Percentiles rank a stretch among this genome's conserved stretches.
phyloP scores from a whole-genome alignment of 2,888 invertebrate species.

The Hemaris fuciformis region DNA sequence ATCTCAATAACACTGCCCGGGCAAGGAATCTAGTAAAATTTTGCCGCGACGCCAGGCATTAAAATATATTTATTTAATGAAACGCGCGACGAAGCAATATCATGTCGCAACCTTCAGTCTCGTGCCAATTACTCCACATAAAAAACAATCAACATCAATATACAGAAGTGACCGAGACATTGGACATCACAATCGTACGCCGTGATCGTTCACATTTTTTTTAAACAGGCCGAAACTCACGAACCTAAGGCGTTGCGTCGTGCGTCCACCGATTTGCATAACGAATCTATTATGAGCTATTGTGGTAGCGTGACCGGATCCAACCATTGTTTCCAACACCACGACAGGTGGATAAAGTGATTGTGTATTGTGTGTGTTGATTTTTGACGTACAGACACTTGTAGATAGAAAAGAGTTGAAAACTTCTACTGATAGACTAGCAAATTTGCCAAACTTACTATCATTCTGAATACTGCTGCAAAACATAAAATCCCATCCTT shows the following conservation, averaged over 20 bases:
- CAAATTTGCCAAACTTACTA: no score
- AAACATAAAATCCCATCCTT: no score
- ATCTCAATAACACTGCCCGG: no score
- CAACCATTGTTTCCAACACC: background rate
- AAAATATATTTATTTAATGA: background rate
- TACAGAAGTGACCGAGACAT: conserved; percentile 35
- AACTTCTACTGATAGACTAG: background rate
- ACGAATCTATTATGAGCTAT: conserved; percentile 27
- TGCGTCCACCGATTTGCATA: conserved; percentile 24
- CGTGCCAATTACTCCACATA: conserved; percentile 10
- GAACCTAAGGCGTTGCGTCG: conserved; percentile 1
- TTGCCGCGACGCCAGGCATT: no score
- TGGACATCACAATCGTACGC: conserved; percentile 1
- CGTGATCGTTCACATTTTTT: background rate
- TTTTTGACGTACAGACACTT: background rate
- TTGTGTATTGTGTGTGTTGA: background rate
- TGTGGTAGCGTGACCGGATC: background rate
- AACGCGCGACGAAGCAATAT: background rate
- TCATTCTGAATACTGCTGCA: no score
- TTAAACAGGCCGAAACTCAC: background rate
- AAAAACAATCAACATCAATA: conserved; percentile 24
- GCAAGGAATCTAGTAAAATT: no score
- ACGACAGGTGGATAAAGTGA: background rate
- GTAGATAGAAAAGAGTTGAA: background rate
- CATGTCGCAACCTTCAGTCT: background rate